Base-by-base conservation (phyloP, 2,797 vertebrate genomes). In the Erpetoichthys calabaricus region DNA sequence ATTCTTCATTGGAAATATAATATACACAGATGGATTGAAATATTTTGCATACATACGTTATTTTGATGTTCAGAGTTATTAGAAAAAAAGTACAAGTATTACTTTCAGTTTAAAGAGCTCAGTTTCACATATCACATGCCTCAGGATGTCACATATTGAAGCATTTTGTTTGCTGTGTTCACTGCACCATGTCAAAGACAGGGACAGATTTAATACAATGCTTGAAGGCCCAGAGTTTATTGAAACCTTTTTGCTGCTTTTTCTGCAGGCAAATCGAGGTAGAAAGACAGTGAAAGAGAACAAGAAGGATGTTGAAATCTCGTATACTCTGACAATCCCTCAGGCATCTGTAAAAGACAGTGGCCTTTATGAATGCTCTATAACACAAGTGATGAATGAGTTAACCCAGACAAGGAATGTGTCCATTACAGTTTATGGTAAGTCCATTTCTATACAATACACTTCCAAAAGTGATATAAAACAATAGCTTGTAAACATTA, bases 291-390 rank as follows among this genome's bases (percentile, higher is more conserved):
- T 87, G 25, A 68, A 67, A 8, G 86, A 88, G 62, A 82, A 81
- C 52, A 82, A 77, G 57, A 74, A 53, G 55, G 69, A 79, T 49
- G 69, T 79, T 62, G 77, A 85, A 69, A 86, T 87, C 64, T 65
- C 72, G 59, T 96, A 98, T 70, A 97, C 86, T 1, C 68, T 98
- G 75, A 93, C 79, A 1, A 85, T 99, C 70, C 75, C 84, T 0
- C 75, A 91, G 56, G 92, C 89, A 55, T 88, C 91, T 0, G 71
- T 82, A 67, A 92, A 95, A 69, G 96, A 99, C 80, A 90, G 89
- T 1, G 96, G 96, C 45, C 79, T 89, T 65, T 99, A 99, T 10
- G 86, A 90, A 25, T 99, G 96, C 64, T 87, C 86, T 53, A 94
- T 93, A 68, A 86, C 79, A 3, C 89, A 92, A 60, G 82, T 93